These are phyloP conservation scores for Odontomyia ornata DNA, from an alignment of 2,888 invertebrate species.

Conservation along the genomic window DNA sequence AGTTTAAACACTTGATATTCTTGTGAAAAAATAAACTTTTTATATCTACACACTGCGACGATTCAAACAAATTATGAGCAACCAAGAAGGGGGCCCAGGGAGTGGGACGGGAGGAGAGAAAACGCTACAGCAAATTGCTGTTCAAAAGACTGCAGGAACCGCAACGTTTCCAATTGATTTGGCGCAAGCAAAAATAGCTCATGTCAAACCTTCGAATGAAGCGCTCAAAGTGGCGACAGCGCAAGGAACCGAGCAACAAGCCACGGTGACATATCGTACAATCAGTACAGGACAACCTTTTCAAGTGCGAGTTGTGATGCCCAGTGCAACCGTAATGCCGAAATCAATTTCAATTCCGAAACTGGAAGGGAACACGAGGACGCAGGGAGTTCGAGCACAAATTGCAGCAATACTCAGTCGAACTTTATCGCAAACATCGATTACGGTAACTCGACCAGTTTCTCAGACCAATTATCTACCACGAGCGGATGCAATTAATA, in stretches of 20 bases:
- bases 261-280: constrained; percentile 57
- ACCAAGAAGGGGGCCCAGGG: constrained; percentile 51
- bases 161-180: no score
- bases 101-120: constrained; percentile 48
- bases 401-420: constrained; percentile 62
- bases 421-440: constrained; percentile 63
- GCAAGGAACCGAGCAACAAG: constrained; percentile 51
- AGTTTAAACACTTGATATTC: no score
- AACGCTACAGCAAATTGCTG: constrained; percentile 38
- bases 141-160: constrained; percentile 45
- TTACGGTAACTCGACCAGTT: constrained; percentile 62
- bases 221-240: no score
- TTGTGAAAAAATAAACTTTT: no score
- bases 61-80: constrained; percentile 53
- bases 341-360: constrained; percentile 68
- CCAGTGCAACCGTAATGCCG: constrained; percentile 62
- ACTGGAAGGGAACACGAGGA: no score
- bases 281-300: constrained; percentile 59
- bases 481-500: constrained; percentile 60
- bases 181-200: constrained; percentile 66
- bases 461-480: constrained; percentile 62
- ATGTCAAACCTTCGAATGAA: constrained; percentile 66
- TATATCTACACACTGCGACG: no score
- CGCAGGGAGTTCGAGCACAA: constrained; percentile 59
- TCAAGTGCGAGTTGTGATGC: constrained; percentile 61